Evolutionary conservation across 2,797 vertebrate species (phyloP).

Genomic region (Brachyrhaphis roseni): DNA sequence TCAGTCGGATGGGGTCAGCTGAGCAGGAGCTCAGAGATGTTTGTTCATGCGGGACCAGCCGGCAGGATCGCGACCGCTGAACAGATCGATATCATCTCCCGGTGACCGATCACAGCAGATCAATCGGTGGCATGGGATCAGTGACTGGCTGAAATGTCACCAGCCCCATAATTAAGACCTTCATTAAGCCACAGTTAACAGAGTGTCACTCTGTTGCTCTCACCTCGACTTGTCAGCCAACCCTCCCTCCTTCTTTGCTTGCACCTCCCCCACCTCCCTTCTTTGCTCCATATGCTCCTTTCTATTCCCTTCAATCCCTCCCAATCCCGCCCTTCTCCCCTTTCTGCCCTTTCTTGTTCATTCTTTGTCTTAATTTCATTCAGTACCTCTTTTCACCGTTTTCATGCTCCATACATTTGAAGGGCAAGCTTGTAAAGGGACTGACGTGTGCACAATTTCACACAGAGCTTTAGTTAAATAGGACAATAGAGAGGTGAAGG

Average conservation of each 20-base stretch:
- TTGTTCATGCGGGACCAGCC: conserved; percentile 59
- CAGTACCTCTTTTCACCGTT: conserved; percentile 28
- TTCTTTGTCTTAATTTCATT: conserved; percentile 34
- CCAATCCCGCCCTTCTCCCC: conserved; percentile 41
- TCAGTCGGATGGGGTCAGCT: conserved; percentile 19
- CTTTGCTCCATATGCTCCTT: conserved; percentile 53
- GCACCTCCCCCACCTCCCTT: conserved; percentile 43
- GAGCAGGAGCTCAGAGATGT: conserved; percentile 12
- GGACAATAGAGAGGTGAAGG: conserved; percentile 6
- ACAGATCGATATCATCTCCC: conserved; percentile 73
- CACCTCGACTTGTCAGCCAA: conserved; percentile 50
- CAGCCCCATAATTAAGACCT: conserved; percentile 84
- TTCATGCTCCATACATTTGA: conserved; percentile 42
- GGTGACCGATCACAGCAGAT: conserved; percentile 79
- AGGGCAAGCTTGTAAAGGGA: conserved; percentile 25
- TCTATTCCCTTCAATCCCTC: conserved; percentile 36
- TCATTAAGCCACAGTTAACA: conserved; percentile 79
- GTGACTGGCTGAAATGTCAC: conserved; percentile 78
- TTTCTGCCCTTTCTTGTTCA: conserved; percentile 22
- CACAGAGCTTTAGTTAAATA: conserved; percentile 37
- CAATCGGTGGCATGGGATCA: conserved; percentile 74
- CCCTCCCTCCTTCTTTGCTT: conserved; percentile 5
- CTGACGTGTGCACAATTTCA: conserved; percentile 42
- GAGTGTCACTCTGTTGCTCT: conserved; percentile 68
- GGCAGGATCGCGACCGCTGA: conserved; percentile 15